Evolutionary conservation across 1,140 invertebrate genomes (phyloP), one percentile per base, ranked within the genome.

Genomic region (Campoletis sonorensis): DNA sequence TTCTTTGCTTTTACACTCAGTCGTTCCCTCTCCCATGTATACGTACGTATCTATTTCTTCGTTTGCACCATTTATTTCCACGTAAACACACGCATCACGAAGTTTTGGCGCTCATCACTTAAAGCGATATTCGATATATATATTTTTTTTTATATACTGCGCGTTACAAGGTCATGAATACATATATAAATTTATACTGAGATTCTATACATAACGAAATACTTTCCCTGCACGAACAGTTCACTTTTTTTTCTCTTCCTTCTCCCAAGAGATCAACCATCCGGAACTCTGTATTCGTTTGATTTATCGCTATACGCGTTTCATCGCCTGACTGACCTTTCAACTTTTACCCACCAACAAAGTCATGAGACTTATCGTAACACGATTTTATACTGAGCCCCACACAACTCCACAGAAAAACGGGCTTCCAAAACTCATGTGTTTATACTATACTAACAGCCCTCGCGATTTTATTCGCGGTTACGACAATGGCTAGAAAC

Each of bases 251-350:
- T 5, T 18, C 23, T 30, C 4, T 58, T 75, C 54, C 33, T 33
- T 51, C 18, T 51, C 71, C 27, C 72, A 18, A 58, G 21, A 30
- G 72, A 30, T 23, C 18, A 10, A 13, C 49, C 0, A 75, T 75
- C 68, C 67, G 26, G 49, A 54, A 80, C 40, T 68, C 67, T n/a
- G 58, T 80, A 72, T 80, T 51, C 79, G 64, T 58, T 16, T 80
- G 79, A 80, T 61, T 80, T 49, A 70, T 70, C 51, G 79, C 21
- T 16, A 80, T 72, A 61, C 68, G 15, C 49, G 72, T 75, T 75
- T 75, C 72, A 75, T 49, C 21, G 72, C 18, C 4, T 49, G 72
- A 75, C 72, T 30, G 49, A n/a, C 21, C 23, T 58, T 75, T 30
- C 13, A 51, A 49, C 30, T 72, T 64, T 21, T 26, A 27, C 61